A percentile compares a stretch with the other conserved stretches of the same genome.
Evolutionary conservation across 1,140 invertebrate genomes (phyloP).

Genomic region (Proctacanthus coquilletti): DNA sequence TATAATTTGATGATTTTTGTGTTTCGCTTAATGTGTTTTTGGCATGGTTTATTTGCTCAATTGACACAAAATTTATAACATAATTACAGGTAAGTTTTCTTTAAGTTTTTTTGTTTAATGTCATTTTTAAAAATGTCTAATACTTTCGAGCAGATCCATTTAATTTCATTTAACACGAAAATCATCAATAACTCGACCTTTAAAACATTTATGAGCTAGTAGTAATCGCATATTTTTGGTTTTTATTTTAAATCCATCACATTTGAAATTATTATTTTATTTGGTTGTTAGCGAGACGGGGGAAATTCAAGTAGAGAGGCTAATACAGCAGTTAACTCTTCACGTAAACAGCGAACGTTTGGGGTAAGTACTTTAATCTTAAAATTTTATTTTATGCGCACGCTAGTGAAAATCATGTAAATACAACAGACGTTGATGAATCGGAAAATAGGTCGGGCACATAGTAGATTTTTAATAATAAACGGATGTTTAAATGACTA

Average conservation of each 20-base stretch:
- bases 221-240: neutral
- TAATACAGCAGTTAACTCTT: no score
- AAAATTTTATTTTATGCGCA: no score
- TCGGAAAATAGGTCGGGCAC: no score
- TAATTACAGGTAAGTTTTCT: neutral
- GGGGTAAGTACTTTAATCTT: neutral
- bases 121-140: neutral
- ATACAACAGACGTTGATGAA: no score
- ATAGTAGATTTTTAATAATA: no score
- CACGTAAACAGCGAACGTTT: no score
- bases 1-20: slow-evolving; percentile 2
- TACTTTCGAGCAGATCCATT: neutral
- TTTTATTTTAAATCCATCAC: slow-evolving; percentile 2
- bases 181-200: neutral
- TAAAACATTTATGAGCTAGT: neutral
- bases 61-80: neutral
- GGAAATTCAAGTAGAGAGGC: slow-evolving; percentile 1
- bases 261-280: slow-evolving; percentile 1
- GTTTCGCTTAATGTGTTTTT: no score
- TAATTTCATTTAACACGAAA: neutral
- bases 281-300: slow-evolving; percentile 1
- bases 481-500: no score
- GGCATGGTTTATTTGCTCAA: neutral
- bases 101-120: neutral
- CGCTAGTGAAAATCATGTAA: no score